Evolutionary conservation across 2,113 vertebrate genomes (phyloP), one percentile per base, ranked within the genome.

Genomic region (Thunnus thynnus): DNA sequence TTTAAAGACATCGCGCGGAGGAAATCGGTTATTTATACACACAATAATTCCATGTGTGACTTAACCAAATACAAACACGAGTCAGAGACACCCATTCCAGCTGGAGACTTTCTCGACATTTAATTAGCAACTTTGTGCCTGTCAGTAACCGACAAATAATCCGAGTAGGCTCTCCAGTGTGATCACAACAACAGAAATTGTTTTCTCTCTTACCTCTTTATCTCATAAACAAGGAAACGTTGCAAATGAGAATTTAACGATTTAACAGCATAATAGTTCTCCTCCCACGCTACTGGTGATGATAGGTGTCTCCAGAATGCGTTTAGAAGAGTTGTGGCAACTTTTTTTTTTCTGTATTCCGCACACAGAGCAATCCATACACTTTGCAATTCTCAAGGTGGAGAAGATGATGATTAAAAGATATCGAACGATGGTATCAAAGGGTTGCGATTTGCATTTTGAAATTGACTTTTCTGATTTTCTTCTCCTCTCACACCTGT

Each of bases 41-140:
- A 57, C 51, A 80, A 76, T 60, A 60, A 36, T 52, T 62, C 44
- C 56, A 58, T 13, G 11, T 1, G 1, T 68, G 63, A 60, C 30
- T 48, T 57, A 5, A 46, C 14, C 11, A 60, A 62, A 66, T 0
- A 14, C 71, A 68, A 67, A 58, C 20, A 56, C 56, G 27, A 44
- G 20, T 69, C 16, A 10, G 30, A 66, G 63, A 41, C 54, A 30
- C 17, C 30, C 30, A 16, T 72, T 61, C 18, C 50, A 84, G 71
- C 78, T 54, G 78, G 74, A 79, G 65, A 60, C 70, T 69, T 73
- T 67, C 76, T 77, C 54, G 12, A 12, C 55, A 64, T 79, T 80
- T 84, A 84, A 89, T 89, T 82, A 84, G 68, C 75, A 68, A 48
- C 69, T 87, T 44, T 86, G 73, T 64, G 68, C 32, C 36, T 48